Percentiles rank a stretch among this genome's conserved stretches.
Conservation (phyloP, 1,140 invertebrate genomes). For the Chironomus striatipennis region DNA sequence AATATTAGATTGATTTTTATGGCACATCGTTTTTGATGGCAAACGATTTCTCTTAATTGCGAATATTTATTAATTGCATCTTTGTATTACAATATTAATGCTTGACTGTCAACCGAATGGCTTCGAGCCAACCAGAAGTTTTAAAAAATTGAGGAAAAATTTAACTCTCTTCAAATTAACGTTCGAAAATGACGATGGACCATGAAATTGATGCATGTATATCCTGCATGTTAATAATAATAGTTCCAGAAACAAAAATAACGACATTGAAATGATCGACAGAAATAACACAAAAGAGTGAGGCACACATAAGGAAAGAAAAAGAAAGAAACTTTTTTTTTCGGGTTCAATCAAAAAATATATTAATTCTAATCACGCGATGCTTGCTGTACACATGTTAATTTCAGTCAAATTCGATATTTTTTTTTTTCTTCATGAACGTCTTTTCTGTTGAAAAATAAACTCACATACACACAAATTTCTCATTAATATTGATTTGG, state of each 20-base stretch:
- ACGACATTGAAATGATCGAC: neutral
- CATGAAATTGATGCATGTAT: neutral
- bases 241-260: neutral
- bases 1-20: slow-evolving; percentile 6
- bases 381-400: neutral
- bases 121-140: too few relatives aligned
- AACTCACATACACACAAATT: neutral
- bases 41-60: neutral
- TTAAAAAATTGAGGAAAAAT: too few relatives aligned
- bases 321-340: neutral
- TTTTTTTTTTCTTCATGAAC: neutral
- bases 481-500: slow-evolving; percentile 6
- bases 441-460: neutral
- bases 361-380: slow-evolving; percentile 5
- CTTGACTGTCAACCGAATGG: too few relatives aligned
- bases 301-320: neutral
- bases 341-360: neutral
- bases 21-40: neutral
- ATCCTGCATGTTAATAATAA: neutral
- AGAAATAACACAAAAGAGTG: neutral
- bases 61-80: slow-evolving; percentile 15
- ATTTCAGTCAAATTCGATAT: slow-evolving; percentile 14
- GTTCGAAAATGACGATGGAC: neutral
- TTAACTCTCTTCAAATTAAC: neutral
- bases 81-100: neutral